These are phyloP conservation scores for Perca fluviatilis DNA, from an alignment of 2,113 vertebrate genomes.

Conservation along the genomic window DNA sequence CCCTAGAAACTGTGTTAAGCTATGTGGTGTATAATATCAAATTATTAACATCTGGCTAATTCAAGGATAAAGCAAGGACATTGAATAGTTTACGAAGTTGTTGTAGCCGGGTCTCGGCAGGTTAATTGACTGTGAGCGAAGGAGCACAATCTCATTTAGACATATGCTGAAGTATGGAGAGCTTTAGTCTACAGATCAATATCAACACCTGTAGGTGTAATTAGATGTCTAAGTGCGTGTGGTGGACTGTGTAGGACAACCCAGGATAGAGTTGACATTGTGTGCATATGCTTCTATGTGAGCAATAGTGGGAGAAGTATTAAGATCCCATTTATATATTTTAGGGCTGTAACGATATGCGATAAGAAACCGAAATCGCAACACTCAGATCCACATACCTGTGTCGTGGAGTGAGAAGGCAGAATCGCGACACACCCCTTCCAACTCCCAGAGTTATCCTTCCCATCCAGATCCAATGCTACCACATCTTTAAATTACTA, in stretches of 20 bases:
- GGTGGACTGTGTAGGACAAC: too few relatives aligned
- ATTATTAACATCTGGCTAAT: background rate
- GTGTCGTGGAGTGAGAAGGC: too few relatives aligned
- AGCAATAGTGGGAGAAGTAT: background rate
- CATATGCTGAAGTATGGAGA: background rate
- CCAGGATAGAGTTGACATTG: too few relatives aligned
- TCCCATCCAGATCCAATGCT: too few relatives aligned
- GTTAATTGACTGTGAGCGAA: conserved; percentile 10
- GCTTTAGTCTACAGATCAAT: conserved; percentile 24
- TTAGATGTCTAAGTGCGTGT: too few relatives aligned
- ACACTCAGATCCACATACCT: too few relatives aligned
- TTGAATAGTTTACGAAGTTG: background rate
- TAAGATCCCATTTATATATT: background rate
- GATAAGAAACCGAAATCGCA: accelerated
- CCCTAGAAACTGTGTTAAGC: too few relatives aligned
- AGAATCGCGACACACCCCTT: too few relatives aligned
- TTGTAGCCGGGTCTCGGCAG: background rate
- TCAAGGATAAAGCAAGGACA: background rate
- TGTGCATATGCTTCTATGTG: background rate
- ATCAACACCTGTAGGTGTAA: conserved; percentile 6
- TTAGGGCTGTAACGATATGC: too few relatives aligned
- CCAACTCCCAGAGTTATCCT: too few relatives aligned
- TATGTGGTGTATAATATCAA: too few relatives aligned
- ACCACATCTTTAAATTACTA: too few relatives aligned
- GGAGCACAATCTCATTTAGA: conserved; percentile 36